These are phyloP conservation scores for Tipula helvola DNA, from an alignment of 2,888 invertebrate genomes.

Conservation along the genomic window DNA sequence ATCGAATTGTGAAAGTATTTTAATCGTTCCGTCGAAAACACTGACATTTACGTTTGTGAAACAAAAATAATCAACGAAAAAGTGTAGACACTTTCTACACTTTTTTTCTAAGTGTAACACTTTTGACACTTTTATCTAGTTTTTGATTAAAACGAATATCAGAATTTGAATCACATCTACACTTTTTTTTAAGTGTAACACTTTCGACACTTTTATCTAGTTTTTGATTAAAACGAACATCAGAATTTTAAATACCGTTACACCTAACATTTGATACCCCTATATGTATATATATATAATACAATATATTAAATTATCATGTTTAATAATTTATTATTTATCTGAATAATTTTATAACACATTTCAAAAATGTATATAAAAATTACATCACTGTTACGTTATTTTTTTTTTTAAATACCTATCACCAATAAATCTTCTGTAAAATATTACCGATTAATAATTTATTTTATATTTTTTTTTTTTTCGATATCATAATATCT, in stretches of 20 bases:
- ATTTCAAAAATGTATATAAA: background rate
- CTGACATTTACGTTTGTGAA: no score
- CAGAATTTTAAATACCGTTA: no score
- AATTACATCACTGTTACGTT: background rate
- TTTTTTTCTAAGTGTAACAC: background rate
- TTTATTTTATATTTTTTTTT: background rate
- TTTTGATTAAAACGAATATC: no score
- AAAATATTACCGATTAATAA: background rate
- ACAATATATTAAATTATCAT: background rate
- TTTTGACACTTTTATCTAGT: background rate
- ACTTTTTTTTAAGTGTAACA: background rate
- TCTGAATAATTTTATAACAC: background rate
- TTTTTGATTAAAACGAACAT: no score
- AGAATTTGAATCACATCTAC: no score
- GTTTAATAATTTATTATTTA: background rate
- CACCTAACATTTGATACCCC: background rate
- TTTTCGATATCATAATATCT: slow-evolving; percentile 4
- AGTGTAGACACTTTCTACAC: no score
- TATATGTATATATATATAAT: background rate
- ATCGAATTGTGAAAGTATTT: no score
- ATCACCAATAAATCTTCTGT: background rate
- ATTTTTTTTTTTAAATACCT: background rate
- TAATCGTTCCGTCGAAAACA: no score
- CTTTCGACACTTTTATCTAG: background rate
- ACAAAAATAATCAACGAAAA: no score